A percentile compares a stretch with the other conserved stretches of the same genome.
Conservation (phyloP, 1,140 invertebrate species). For the Papilio glaucus region DNA sequence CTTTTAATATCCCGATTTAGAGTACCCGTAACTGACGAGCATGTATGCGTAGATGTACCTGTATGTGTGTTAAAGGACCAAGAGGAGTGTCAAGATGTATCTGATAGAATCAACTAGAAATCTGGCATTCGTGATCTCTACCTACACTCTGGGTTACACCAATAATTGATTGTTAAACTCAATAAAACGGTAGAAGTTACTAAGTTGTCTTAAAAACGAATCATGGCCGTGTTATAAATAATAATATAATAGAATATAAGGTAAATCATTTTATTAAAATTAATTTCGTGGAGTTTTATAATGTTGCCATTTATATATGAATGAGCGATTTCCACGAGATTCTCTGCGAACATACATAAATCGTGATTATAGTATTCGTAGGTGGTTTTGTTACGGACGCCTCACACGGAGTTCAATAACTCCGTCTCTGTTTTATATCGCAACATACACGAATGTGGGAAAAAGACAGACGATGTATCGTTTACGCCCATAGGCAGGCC, state of each 20-base stretch:
- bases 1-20: too few species aligned
- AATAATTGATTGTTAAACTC: constrained; percentile 9
- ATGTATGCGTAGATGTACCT: too few species aligned
- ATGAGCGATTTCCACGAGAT: constrained; percentile 27
- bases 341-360: constrained; percentile 32
- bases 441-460: neutral
- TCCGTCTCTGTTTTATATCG: constrained; percentile 3
- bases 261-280: constrained; percentile 26
- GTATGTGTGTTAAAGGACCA: too few species aligned
- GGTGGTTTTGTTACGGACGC: constrained; percentile 35
- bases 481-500: constrained; percentile 35
- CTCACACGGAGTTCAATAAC: constrained; percentile 3
- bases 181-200: neutral
- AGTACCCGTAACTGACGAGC: neutral
- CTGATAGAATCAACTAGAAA: too few species aligned
- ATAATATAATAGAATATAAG: too few species aligned
- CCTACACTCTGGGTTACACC: neutral
- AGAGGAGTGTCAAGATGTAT: neutral
- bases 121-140: neutral
- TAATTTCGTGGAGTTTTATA: constrained; percentile 2
- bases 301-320: constrained; percentile 21
- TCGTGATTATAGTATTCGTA: constrained; percentile 33
- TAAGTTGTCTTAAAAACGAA: neutral
- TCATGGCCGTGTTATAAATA: neutral
- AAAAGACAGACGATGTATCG: constrained; percentile 21